These are phyloP conservation scores for Archegozetes longisetosus DNA, from an alignment of 1,140 invertebrate species.

Conservation along the genomic window DNA sequence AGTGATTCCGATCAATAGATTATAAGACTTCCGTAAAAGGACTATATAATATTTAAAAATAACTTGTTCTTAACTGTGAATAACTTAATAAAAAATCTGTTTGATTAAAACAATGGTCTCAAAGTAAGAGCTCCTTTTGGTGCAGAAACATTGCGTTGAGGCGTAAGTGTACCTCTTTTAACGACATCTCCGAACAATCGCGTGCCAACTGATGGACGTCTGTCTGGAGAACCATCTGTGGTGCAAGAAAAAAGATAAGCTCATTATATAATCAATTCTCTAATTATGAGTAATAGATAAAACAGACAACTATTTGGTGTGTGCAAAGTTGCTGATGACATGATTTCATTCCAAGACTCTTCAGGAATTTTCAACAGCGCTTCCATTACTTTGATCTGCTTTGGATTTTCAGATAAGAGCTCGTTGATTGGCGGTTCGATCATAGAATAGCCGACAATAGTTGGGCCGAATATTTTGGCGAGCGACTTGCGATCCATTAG, in stretches of 20 bases:
- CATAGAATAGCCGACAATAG: slow-evolving; percentile 59
- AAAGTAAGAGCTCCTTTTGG: not conserved
- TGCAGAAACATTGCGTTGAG: not conserved
- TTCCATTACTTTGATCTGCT: slow-evolving; percentile 39
- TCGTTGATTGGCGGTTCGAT: slow-evolving; percentile 42
- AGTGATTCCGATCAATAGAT: too few relatives aligned
- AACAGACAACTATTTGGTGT: not conserved
- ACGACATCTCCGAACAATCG: slow-evolving; percentile 1
- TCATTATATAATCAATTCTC: not conserved
- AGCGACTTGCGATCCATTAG: slow-evolving; percentile 63
- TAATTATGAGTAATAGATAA: not conserved
- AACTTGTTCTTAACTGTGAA: too few relatives aligned
- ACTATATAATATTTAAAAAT: too few relatives aligned
- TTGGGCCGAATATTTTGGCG: slow-evolving; percentile 65
- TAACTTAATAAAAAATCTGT: too few relatives aligned
- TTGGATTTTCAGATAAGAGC: slow-evolving; percentile 43
- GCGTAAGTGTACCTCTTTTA: not conserved
- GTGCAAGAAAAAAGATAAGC: not conserved
- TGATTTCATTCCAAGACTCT: slow-evolving; percentile 13
- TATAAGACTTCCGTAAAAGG: too few relatives aligned
- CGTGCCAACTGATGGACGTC: not conserved
- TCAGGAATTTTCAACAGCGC: slow-evolving; percentile 5
- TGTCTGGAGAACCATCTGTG: not conserved
- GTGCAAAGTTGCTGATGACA: not conserved
- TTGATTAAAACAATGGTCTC: not conserved